A percentile compares a stretch with the other conserved stretches of the same genome.
phyloP scores from a whole-genome alignment of 2,888 invertebrate genomes.

The Anorthoa munda region DNA sequence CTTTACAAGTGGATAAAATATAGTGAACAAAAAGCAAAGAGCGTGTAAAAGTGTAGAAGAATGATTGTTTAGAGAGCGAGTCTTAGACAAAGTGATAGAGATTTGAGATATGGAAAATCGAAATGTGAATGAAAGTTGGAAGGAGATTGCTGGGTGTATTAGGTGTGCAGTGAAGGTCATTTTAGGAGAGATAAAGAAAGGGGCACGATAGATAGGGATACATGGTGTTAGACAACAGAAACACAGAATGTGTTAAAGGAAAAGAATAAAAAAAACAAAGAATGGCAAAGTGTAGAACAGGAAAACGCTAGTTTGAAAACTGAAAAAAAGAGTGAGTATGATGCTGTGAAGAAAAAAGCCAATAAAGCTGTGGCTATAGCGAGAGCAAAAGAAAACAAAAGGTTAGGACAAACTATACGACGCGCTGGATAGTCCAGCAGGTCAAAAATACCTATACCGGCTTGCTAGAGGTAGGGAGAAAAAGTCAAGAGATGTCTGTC shows the following conservation, averaged over 20 bases:
- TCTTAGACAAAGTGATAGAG: too few relatives aligned
- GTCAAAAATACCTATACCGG: too few relatives aligned
- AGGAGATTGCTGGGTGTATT: background rate
- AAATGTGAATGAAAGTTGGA: background rate
- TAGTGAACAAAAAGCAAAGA: too few relatives aligned
- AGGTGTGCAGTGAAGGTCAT: background rate
- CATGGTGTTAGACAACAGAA: too few relatives aligned
- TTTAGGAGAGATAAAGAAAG: background rate
- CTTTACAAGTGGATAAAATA: too few relatives aligned
- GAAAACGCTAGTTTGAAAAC: background rate
- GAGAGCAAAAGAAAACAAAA: background rate
- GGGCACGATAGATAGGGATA: too few relatives aligned
- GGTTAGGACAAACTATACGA: background rate
- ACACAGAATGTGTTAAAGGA: too few relatives aligned
- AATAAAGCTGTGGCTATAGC: background rate
- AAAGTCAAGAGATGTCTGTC: too few relatives aligned
- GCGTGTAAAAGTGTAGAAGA: too few relatives aligned
- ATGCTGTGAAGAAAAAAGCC: background rate
- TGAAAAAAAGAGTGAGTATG: background rate
- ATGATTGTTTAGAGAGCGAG: too few relatives aligned
- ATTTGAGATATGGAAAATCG: background rate
- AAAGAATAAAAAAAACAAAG: background rate
- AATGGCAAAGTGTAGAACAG: background rate
- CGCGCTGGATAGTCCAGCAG: background rate
- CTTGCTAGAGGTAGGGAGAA: too few relatives aligned